Conservation (phyloP, 1,140 invertebrate species). For the Gerris buenoi region DNA sequence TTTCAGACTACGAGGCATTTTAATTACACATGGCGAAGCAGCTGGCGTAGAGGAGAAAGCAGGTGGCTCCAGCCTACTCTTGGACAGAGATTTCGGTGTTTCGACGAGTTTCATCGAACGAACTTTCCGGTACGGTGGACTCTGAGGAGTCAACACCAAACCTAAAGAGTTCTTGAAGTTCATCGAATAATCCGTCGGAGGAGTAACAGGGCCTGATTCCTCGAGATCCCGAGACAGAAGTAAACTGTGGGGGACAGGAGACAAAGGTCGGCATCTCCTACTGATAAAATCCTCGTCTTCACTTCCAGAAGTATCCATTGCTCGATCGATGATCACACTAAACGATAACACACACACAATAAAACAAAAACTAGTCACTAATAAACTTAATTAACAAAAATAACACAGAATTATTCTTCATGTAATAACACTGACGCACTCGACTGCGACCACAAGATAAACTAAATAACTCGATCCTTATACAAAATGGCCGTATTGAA, state of each 20-base stretch:
- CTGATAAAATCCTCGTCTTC: not conserved
- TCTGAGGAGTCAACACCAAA: constrained; percentile 15
- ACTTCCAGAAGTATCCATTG: not conserved
- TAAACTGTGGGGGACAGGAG: not conserved
- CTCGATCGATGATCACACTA: too few species aligned
- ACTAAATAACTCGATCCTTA: too few species aligned
- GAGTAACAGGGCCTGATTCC: constrained; percentile 14
- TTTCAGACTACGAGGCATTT: not conserved
- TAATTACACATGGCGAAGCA: not conserved
- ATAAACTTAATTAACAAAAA: too few species aligned
- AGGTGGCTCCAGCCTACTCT: constrained; percentile 2
- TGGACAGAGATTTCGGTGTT: constrained; percentile 7
- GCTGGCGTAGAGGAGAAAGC: constrained; percentile 11
- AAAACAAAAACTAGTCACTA: too few species aligned
- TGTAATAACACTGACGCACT: too few species aligned
- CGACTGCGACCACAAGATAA: too few species aligned
- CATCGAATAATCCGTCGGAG: constrained; percentile 12
- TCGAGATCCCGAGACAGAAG: not conserved
- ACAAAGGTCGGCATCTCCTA: not conserved
- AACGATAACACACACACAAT: too few species aligned
- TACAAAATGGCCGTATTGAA: too few species aligned
- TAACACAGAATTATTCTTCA: too few species aligned
- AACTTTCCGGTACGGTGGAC: constrained; percentile 14
- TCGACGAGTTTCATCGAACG: constrained; percentile 14
- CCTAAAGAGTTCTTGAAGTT: constrained; percentile 15